Base-by-base conservation (phyloP, 2,888 invertebrate genomes). In the Erpobdella octoculata region DNA sequence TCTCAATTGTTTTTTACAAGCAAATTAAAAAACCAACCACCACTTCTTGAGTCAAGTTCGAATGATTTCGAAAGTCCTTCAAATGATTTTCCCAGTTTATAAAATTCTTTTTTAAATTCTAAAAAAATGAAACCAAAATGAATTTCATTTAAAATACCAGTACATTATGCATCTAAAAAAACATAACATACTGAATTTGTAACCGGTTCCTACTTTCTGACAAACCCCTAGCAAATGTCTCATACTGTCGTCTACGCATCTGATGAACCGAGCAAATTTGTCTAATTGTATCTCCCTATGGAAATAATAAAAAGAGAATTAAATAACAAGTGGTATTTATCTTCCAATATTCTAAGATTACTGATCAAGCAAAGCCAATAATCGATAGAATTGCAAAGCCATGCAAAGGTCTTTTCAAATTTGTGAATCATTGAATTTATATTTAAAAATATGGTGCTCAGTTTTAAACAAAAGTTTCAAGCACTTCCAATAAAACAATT, bases 81-180 rank as follows among this genome's bases (percentile, higher is more conserved):
- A 81, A 97, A 91, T 18, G 92, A 89, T 79, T 90, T 90, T 0
- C 95, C 92, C 74, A 94, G 88, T 82, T 91, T 92, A 80, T 90
- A 90, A 82, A 90, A 93, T 80, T 98, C 97, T 78, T 91, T 88
- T 84, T 90, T 92, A 81, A 91, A 93, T 35, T 89, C 82, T 85
- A 76, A 79, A 48, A 73, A 28, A 37, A 36, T 25, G 12, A n/a
- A 41, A 12, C n/a, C n/a, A 15, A 41, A 15, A 41, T 15, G 46
- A 15, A 41, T 15, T 15, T 12, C 46, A 41, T 41, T 41, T 41
- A 41, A 15, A 15, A 15, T n/a, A 41, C n/a, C n/a, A 41, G 12
- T 15, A 15, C 12, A 41, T 41, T n/a, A 41, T 41, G 46, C 46
- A 41, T 15, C n/a, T n/a, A 15, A n/a, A 15, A 41, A 41, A 12